These are phyloP conservation scores for Rhipidura dahli DNA, from an alignment of 2,113 vertebrate genomes.

Conservation along the genomic window DNA sequence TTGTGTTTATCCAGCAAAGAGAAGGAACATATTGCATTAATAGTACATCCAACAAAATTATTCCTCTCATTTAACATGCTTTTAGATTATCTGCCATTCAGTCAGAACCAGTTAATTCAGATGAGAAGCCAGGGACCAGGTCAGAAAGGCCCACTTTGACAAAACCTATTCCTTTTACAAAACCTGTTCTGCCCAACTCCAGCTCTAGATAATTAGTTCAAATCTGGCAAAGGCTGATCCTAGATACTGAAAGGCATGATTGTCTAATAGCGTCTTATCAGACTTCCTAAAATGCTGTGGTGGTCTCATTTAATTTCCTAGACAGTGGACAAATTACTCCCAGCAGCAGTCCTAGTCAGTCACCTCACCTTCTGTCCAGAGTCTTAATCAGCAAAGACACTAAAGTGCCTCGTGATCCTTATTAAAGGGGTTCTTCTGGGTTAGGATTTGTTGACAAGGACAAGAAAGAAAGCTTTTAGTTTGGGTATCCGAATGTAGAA, in stretches of 20 bases:
- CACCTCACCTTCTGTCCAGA: slow-evolving; percentile 7
- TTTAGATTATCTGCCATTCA: neutral
- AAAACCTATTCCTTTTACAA: neutral
- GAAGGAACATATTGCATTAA: neutral
- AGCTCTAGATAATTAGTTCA: neutral
- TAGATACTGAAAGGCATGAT: neutral
- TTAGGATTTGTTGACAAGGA: neutral
- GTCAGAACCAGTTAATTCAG: neutral
- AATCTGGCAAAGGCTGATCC: neutral
- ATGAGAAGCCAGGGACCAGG: neutral
- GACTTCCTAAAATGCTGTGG: neutral
- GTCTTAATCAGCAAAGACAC: neutral
- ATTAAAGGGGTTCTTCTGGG: neutral
- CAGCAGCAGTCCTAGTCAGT: neutral
- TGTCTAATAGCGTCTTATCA: neutral
- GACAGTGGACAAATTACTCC: neutral
- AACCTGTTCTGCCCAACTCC: neutral
- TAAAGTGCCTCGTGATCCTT: slow-evolving; percentile 13
- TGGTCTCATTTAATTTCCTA: neutral
- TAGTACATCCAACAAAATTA: neutral
- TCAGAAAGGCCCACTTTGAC: neutral
- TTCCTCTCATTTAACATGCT: neutral
- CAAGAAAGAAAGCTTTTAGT: neutral
- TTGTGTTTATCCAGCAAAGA: neutral
- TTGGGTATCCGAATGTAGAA: neutral